These are phyloP conservation scores for Macrocentrus cingulum DNA, from an alignment of 1,140 invertebrate genomes.

Conservation along the genomic window DNA sequence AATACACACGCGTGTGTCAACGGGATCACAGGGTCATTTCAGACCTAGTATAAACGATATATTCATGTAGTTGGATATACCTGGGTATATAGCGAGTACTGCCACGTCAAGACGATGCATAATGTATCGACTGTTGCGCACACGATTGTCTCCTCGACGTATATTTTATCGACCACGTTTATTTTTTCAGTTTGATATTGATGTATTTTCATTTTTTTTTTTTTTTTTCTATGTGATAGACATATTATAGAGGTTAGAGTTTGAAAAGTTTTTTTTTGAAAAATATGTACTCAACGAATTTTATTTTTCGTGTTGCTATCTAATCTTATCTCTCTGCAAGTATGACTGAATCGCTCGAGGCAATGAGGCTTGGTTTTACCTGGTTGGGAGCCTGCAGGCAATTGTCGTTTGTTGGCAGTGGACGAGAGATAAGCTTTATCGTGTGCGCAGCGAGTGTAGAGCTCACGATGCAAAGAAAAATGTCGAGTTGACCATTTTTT, in stretches of 20 bases:
- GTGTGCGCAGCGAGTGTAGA: not conserved
- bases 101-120: conserved; percentile 3
- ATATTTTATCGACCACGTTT: not conserved
- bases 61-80: no score
- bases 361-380: not conserved
- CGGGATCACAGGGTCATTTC: no score
- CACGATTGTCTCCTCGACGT: not conserved
- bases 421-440: not conserved
- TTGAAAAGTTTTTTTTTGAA: no score
- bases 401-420: not conserved
- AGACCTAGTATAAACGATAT: no score
- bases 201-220: no score
- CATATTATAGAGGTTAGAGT: no score
- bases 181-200: not conserved
- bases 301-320: no score
- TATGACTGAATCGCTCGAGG: not conserved
- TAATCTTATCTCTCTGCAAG: not conserved
- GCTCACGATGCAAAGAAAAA: not conserved
- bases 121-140: conserved; percentile 1
- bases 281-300: no score
- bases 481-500: no score
- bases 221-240: no score
- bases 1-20: no score
- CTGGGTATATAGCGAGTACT: not conserved
- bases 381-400: not conserved